phyloP scores from a whole-genome alignment of 2,888 invertebrate genomes.

The Ernsta delagoae region DNA sequence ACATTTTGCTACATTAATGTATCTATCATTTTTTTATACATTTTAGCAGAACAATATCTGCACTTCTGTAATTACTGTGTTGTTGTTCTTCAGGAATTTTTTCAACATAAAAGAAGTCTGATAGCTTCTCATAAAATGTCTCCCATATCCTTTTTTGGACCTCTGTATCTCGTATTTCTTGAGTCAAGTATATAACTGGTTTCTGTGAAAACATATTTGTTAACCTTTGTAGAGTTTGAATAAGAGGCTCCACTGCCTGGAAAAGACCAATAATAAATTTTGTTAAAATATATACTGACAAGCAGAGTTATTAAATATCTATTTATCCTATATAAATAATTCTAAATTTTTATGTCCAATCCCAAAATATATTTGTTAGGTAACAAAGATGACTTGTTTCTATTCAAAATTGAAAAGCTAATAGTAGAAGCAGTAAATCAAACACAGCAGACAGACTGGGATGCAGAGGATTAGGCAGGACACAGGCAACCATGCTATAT shows the following conservation, averaged over 20 bases:
- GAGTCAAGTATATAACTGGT: conserved; percentile 86
- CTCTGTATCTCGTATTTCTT: conserved; percentile 88
- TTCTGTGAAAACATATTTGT: conserved; percentile 69
- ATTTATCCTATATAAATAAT: background rate
- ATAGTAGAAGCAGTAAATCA: background rate
- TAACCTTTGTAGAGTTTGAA: conserved; percentile 82
- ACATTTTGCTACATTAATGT: background rate
- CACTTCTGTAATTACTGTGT: conserved; percentile 85
- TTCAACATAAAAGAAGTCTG: conserved; percentile 62
- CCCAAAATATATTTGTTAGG: background rate
- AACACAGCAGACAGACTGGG: background rate
- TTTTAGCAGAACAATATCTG: conserved; percentile 86
- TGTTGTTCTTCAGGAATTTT: conserved; percentile 85
- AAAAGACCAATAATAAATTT: conserved; percentile 48
- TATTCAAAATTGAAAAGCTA: background rate
- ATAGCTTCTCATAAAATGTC: conserved; percentile 66
- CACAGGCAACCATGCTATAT: background rate
- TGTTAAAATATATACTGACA: background rate
- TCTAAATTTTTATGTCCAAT: background rate
- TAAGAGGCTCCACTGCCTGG: conserved; percentile 85
- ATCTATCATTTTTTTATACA: conserved; percentile 63
- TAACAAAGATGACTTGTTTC: background rate
- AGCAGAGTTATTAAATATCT: no score
- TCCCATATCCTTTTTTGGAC: conserved; percentile 72
- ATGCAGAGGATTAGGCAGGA: background rate